phyloP scores from a whole-genome alignment of 2,888 invertebrate genomes.

The Tromatobia lineatoria region DNA sequence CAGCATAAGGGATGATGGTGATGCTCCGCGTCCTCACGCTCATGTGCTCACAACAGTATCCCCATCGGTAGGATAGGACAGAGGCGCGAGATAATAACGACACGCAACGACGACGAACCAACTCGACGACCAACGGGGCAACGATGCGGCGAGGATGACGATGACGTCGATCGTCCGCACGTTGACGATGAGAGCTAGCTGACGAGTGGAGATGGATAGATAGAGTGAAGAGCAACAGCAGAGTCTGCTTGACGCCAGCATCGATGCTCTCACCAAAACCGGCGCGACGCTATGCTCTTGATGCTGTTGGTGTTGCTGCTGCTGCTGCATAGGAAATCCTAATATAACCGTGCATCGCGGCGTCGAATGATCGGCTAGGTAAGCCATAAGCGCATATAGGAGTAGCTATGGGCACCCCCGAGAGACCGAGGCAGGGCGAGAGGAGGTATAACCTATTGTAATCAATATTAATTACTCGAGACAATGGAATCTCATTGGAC shows the following conservation, averaged over 20 bases:
- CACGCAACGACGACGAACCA: conserved; percentile 60
- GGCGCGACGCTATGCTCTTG: conserved; percentile 37
- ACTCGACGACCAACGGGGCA: conserved; percentile 42
- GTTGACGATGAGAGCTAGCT: conserved; percentile 53
- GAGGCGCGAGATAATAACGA: conserved; percentile 60
- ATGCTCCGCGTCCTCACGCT: conserved; percentile 21
- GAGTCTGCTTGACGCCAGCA: conserved; percentile 33
- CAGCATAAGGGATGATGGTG: conserved; percentile 58
- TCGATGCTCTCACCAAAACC: conserved; percentile 34
- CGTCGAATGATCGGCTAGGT: conserved; percentile 73
- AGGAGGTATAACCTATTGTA: conserved; percentile 84
- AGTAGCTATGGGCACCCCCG: conserved; percentile 38
- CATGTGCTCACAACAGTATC: conserved; percentile 6
- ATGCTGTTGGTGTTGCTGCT: conserved; percentile 51
- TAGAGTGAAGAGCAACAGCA: conserved; percentile 51
- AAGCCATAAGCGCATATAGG: conserved; percentile 72
- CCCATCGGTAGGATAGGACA: conserved; percentile 11
- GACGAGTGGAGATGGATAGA: conserved; percentile 52
- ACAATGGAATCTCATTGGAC: conserved; percentile 86
- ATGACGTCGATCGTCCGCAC: conserved; percentile 51
- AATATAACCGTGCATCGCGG: conserved; percentile 77
- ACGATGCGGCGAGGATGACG: conserved; percentile 58
- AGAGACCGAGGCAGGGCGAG: conserved; percentile 49
- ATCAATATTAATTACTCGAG: conserved; percentile 86
- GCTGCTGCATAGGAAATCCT: conserved; percentile 78